Base-by-base conservation (phyloP, 1,140 invertebrate genomes). In the Probaryconus sp. region DNA sequence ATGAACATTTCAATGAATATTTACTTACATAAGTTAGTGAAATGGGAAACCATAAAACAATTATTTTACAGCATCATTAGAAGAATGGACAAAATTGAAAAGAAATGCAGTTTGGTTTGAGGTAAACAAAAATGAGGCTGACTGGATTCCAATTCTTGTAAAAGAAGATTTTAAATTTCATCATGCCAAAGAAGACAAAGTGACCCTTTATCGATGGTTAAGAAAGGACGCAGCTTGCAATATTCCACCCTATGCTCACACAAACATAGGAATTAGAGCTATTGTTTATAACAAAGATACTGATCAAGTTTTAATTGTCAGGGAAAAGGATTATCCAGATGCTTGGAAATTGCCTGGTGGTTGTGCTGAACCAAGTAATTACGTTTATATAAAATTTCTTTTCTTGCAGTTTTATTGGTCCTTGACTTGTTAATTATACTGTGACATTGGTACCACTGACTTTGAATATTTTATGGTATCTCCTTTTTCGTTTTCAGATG, bases 261-360 rank as follows among this genome's bases (percentile, higher is more conserved):
- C 95, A 18, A 93, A 94, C 85, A 79, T 97, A 33, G 96, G 96
- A 48, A 93, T 95, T n/a, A 96, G 94, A 24, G 95, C 93, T 1
- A 89, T 97, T 77, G 94, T 97, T 3, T 89, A 96, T 9, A 95
- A 97, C 80, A 89, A 92, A 1, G 84, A 90, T 3, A 85, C 81
- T 0, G 87, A 92, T 26, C 90, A 97, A 84, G 82, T 98, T 16
- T 87, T 97, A 21, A 94, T 95, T 0, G 91, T 97, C 9, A 91
- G 91, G 64, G 95, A 97, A 81, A 93, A 91, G 81, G 5, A 55
- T 51, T 9, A 37, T 2, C 24, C 21, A 24, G 53, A 42, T 18
- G 33, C 85, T 79, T 98, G 96, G 96, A 98, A 98, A 87, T 88
- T 98, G 10, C 96, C 96, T 16, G 96, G 96, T 58, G 96, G 96